Conservation (phyloP, 30 jellyfish, hydroid and myxozoan genomes). For the Hydractinia echinata region DNA sequence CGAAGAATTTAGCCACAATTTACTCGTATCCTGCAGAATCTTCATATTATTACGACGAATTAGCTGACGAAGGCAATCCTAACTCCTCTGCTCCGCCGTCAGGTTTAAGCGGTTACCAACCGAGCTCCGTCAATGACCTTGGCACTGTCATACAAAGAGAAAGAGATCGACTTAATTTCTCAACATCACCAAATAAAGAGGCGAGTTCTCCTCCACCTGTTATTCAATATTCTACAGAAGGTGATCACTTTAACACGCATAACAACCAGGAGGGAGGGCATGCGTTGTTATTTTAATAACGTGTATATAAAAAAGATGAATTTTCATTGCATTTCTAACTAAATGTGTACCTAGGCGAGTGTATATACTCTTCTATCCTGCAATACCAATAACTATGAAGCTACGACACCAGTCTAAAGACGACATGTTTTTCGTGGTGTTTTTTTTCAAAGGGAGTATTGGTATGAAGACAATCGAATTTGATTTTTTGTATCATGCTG, state of each 20-base stretch:
- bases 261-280: constrained; percentile 29
- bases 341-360: no score
- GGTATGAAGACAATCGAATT: no score
- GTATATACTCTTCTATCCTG: no score
- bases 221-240: constrained; percentile 7
- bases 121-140: constrained; percentile 7
- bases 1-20: constrained; percentile 12
- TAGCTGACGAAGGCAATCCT: background rate
- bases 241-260: constrained; percentile 27
- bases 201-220: background rate
- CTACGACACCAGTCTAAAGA: no score
- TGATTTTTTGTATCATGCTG: no score
- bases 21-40: constrained; percentile 32
- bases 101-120: constrained; percentile 23
- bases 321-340: no score
- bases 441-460: no score
- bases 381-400: no score
- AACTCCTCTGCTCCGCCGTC: background rate
- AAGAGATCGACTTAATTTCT: constrained; percentile 13
- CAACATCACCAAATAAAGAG: background rate
- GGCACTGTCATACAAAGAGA: constrained; percentile 27
- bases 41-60: constrained; percentile 1
- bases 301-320: no score
- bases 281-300: constrained; percentile 20
- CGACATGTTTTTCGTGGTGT: no score